Base-by-base conservation (phyloP, 2,888 invertebrate genomes). In the Malachius bipustulatus region DNA sequence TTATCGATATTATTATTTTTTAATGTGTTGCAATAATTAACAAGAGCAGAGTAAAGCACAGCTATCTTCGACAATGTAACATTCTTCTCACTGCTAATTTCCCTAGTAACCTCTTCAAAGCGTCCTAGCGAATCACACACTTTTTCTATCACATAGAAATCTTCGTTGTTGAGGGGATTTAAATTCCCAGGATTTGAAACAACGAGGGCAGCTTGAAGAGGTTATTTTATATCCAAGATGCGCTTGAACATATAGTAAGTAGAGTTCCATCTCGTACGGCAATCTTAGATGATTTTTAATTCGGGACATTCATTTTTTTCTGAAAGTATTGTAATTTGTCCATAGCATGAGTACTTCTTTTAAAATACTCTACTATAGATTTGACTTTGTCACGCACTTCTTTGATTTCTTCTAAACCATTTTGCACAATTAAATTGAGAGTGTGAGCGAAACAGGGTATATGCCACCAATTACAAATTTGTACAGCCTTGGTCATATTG, bases 391-490 rank as follows among this genome's bases (percentile, higher is more conserved):
- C 10, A 24, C 19, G 32, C 13, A 34, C 13, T 31, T 2, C 13
- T n/a, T 30, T 14, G 10, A 30, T 14, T 13, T 30, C 3, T 4
- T 14, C 13, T 30, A 30, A 8, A 27, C 11, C 10, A 26, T 34
- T 26, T 13, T 4, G 2, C n/a, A n/a, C n/a, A n/a, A n/a, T n/a
- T n/a, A n/a, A n/a, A n/a, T n/a, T n/a, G n/a, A n/a, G n/a, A n/a
- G 34, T 13, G n/a, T 34, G 34, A 3, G 34, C 34, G 27, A 34
- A 34, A 34, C 26, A 35, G 4, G 31, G 31, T 10, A 35, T 14
- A 16, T 30, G 35, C 30, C 30, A 15, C 30, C 29, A 35, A 3
- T 15, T 30, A 14, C n/a, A 13, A 8, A 35, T 3, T 19, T 30
- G 14, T 2, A 30, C 29, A 2, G 35, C 35, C 15, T 13, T 15